phyloP scores from a whole-genome alignment of 2,797 vertebrate genomes.

The Hoplostethus mediterraneus region DNA sequence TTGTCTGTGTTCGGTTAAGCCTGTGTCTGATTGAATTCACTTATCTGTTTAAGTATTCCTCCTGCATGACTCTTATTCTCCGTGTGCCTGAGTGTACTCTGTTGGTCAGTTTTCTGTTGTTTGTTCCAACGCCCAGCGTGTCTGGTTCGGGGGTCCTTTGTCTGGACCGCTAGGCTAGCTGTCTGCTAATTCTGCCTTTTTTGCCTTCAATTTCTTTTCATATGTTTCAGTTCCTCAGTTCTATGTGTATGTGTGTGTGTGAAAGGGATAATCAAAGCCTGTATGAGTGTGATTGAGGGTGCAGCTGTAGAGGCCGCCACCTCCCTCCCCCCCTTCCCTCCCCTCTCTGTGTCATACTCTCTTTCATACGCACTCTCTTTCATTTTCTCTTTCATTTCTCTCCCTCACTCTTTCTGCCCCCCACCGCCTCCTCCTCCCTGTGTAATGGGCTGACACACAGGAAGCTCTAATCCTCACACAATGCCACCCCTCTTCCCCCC shows the following conservation, averaged over 20 bases:
- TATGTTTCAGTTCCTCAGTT: constrained; percentile 80
- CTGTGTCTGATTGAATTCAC: constrained; percentile 48
- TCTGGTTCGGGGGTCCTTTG: constrained; percentile 72
- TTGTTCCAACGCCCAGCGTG: constrained; percentile 68
- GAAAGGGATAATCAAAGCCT: constrained; percentile 82
- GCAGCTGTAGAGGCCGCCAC: constrained; percentile 85
- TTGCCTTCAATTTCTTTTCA: constrained; percentile 80
- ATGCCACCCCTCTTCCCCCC: constrained; percentile 80
- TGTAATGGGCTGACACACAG: constrained; percentile 88
- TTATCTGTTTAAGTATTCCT: constrained; percentile 70
- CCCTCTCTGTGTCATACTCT: constrained; percentile 76
- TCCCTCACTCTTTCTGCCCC: constrained; percentile 81
- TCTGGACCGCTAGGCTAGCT: constrained; percentile 68
- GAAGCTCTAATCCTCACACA: constrained; percentile 89
- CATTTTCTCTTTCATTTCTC: constrained; percentile 86
- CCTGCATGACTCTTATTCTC: constrained; percentile 62
- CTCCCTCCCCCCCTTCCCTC: constrained; percentile 62
- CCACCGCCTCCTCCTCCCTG: constrained; percentile 48
- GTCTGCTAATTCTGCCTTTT: constrained; percentile 79
- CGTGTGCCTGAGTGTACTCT: constrained; percentile 52
- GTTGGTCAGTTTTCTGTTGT: constrained; percentile 64
- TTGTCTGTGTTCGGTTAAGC: constrained; percentile 26
- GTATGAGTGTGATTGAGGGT: constrained; percentile 86
- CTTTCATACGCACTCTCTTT: constrained; percentile 79
- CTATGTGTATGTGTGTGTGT: constrained; percentile 61